phyloP scores from a whole-genome alignment of 2,113 vertebrate species.

The Eublepharis macularius region DNA sequence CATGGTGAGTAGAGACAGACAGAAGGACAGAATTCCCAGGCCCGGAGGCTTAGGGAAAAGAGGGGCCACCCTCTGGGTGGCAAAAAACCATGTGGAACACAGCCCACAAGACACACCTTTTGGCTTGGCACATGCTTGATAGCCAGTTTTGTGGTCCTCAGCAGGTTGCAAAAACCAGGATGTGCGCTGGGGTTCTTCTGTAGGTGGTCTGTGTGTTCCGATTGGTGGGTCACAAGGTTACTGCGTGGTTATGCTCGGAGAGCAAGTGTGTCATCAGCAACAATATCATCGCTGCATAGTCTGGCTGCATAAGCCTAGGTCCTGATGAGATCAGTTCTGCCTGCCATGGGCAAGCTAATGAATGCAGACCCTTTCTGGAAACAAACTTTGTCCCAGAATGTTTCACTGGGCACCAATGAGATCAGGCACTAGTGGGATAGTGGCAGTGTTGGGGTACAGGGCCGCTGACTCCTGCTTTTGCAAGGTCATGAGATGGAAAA shows the following conservation, averaged over 20 bases:
- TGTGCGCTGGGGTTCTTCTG: too few relatives aligned
- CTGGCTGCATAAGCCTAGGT: background rate
- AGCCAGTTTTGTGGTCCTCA: background rate
- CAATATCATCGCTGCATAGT: background rate
- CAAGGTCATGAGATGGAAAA: too few relatives aligned
- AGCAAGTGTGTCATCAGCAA: background rate
- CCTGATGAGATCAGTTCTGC: fast-evolving
- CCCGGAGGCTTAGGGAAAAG: background rate
- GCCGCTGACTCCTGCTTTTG: too few relatives aligned
- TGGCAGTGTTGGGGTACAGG: too few relatives aligned
- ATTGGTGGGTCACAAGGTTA: too few relatives aligned
- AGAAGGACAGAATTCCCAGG: constrained; percentile 46
- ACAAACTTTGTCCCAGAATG: background rate
- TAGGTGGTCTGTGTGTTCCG: too few relatives aligned
- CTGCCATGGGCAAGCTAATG: background rate
- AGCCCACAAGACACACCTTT: too few relatives aligned
- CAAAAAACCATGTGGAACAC: too few relatives aligned
- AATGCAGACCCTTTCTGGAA: background rate
- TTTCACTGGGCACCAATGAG: too few relatives aligned
- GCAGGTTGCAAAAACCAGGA: background rate
- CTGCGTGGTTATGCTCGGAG: too few relatives aligned
- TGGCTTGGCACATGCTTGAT: background rate
- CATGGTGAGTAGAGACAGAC: constrained; percentile 93
- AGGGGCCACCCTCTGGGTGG: background rate
- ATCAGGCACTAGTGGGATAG: too few relatives aligned